Percentiles rank a stretch among this genome's conserved stretches.
phyloP scores from a whole-genome alignment of 2,888 invertebrate genomes.

The Steinernema scapterisci region DNA sequence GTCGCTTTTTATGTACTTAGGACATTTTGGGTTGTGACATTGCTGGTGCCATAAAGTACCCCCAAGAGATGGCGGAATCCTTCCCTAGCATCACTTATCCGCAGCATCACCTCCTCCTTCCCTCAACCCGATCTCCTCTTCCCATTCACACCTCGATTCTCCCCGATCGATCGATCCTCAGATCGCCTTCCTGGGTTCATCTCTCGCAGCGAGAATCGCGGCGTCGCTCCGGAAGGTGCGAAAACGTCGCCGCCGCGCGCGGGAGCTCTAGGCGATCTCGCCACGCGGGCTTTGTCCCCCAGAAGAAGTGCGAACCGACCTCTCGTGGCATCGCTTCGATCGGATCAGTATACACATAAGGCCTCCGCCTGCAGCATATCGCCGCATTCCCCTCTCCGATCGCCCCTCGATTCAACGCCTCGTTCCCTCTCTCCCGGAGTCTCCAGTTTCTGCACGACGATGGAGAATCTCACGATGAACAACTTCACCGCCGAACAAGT shows the following conservation, averaged over 20 bases:
- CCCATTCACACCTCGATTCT: background rate
- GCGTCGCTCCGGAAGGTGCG: conserved; percentile 7
- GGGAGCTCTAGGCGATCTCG: background rate
- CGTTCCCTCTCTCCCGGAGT: background rate
- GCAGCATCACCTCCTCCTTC: too few relatives aligned
- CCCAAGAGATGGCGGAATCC: too few relatives aligned
- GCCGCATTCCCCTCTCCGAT: background rate
- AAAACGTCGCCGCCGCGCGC: background rate
- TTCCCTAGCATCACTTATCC: too few relatives aligned
- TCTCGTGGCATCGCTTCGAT: conserved; percentile 9
- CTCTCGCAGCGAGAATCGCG: conserved; percentile 1
- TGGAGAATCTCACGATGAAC: background rate
- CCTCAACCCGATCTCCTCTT: too few relatives aligned
- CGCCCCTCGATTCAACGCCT: background rate
- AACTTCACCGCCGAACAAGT: background rate
- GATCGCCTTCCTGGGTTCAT: background rate
- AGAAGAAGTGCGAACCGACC: conserved; percentile 1
- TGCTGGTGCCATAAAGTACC: too few relatives aligned
- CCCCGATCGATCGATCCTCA: background rate
- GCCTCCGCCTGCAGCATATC: background rate
- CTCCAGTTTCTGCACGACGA: background rate
- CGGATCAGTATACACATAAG: background rate
- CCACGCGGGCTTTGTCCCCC: background rate
- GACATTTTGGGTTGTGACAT: too few relatives aligned
- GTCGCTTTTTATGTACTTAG: too few relatives aligned